Evolutionary conservation across 37 sponge, comb jelly and placozoan species (phyloP), one percentile per base, ranked within the genome.

Genomic region (Aphrocallistes beatrix): DNA sequence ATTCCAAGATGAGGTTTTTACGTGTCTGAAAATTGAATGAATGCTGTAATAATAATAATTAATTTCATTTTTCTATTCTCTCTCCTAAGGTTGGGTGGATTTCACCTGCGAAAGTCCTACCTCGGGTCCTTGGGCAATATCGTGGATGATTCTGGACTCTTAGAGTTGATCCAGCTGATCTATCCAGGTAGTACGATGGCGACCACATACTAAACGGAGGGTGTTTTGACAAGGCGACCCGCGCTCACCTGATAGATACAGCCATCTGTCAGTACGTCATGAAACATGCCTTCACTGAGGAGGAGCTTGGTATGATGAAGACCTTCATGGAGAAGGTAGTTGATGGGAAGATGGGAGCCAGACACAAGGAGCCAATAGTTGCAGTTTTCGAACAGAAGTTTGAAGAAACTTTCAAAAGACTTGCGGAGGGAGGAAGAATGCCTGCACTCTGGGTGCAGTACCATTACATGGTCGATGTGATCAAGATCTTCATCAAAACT

Each of bases 211-310:
- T 88, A 1, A 51, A 85, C 38, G 85, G 88, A 9, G 85, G 85
- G 32, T 85, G 85, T 21, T 21, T 51, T 85, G 60, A 85, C 23
- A 84, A 85, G 69, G 85, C 88, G 38, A 60, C 85, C 19, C 51
- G 88, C 21, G 85, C 82, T 8, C 88, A 88, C 69, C 81, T 85
- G 36, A 38, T 88, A 60, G 85, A 84, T 60, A 6, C 75, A 60
- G 75, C 21, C n/a, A 60, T 60, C 28, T 28, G 75, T 60, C 34
- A 60, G 10, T 60, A n/a, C n/a, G 75, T 19, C n/a, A 19, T 60
- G 6, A 42, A 13, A 42, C 10, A 42, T 42, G 45, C 13, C n/a
- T 60, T 60, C 21, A 60, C 34, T 60, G 75, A 3, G n/a, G 75
- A 60, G 32, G 75, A 60, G 8, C n/a, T 60, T 25, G 17, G n/a